phyloP scores from a whole-genome alignment of 2,797 vertebrate genomes.

The Girardinus metallicus region DNA sequence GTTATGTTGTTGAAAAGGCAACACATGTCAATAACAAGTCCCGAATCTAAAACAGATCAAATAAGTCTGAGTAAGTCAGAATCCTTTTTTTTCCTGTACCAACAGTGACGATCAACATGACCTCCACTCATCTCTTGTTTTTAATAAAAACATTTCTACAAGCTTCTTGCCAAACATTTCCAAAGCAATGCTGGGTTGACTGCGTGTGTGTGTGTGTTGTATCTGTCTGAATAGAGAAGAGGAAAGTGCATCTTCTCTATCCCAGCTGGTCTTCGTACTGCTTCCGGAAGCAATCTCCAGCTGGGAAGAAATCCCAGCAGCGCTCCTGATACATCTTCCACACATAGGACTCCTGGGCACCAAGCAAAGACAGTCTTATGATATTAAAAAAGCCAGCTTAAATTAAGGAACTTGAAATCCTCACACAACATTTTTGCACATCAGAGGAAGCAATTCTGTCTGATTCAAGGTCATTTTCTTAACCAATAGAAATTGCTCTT shows the following conservation, averaged over 20 bases:
- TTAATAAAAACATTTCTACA: conserved; percentile 15
- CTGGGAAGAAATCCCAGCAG: conserved; percentile 98
- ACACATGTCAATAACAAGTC: conserved; percentile 73
- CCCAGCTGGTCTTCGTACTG: conserved; percentile 97
- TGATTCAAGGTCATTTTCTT: not conserved
- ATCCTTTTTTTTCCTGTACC: conserved; percentile 56
- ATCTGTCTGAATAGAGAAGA: conserved; percentile 37
- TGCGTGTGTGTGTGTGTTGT: conserved; percentile 5
- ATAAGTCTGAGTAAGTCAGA: conserved; percentile 53
- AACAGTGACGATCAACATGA: conserved; percentile 37
- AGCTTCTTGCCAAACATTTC: conserved; percentile 41
- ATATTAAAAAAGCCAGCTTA: not conserved
- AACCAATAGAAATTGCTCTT: not conserved
- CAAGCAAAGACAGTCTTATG: conserved; percentile 24
- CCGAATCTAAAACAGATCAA: conserved; percentile 55
- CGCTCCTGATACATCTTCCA: conserved; percentile 99
- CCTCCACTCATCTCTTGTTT: conserved; percentile 16
- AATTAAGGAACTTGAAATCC: not conserved
- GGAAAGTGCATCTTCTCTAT: conserved; percentile 68
- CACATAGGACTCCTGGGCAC: conserved; percentile 93
- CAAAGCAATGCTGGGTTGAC: conserved; percentile 26
- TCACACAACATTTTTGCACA: not conserved
- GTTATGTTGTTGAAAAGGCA: conserved; percentile 82
- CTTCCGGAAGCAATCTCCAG: conserved; percentile 98
- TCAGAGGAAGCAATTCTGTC: not conserved